A percentile compares a stretch with the other conserved stretches of the same genome.
phyloP scores from a whole-genome alignment of 2,888 invertebrate species.

The Crematogaster levior region DNA sequence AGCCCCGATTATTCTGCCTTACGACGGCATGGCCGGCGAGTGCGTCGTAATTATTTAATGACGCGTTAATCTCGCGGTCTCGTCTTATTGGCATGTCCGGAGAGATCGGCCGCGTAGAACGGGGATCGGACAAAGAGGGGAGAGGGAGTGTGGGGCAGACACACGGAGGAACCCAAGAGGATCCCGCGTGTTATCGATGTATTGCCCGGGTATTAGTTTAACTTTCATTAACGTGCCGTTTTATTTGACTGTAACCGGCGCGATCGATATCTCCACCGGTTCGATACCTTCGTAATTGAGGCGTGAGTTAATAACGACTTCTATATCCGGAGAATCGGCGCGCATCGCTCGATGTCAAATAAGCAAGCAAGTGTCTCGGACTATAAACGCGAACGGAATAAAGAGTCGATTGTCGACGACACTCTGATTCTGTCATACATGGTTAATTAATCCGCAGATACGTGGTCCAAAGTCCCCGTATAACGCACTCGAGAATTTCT shows the following conservation, averaged over 20 bases:
- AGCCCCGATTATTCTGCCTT: constrained; percentile 11
- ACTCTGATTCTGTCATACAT: neutral
- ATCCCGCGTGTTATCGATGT: constrained; percentile 28
- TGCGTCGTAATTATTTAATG: constrained; percentile 56
- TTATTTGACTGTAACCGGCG: constrained; percentile 39
- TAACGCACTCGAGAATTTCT: neutral
- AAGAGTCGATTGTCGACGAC: neutral
- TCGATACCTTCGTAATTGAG: constrained; percentile 29
- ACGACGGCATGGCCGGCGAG: constrained; percentile 12
- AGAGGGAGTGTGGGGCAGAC: too few relatives aligned
- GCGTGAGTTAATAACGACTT: constrained; percentile 38
- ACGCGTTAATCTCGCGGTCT: constrained; percentile 49
- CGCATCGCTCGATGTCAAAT: neutral
- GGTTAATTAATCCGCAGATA: constrained; percentile 11
- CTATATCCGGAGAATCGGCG: neutral
- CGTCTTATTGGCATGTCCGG: constrained; percentile 47
- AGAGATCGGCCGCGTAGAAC: constrained; percentile 26
- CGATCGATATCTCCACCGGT: constrained; percentile 5
- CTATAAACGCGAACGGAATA: neutral
- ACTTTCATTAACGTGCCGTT: constrained; percentile 41
- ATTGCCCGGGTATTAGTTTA: constrained; percentile 34
- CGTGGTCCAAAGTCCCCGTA: neutral
- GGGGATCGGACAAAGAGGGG: neutral
- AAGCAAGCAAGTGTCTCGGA: neutral
- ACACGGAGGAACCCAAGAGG: neutral